A percentile compares a stretch with the other conserved stretches of the same genome.
Conservation (phyloP, 2,888 invertebrate species). For the Rhingia campestris region DNA sequence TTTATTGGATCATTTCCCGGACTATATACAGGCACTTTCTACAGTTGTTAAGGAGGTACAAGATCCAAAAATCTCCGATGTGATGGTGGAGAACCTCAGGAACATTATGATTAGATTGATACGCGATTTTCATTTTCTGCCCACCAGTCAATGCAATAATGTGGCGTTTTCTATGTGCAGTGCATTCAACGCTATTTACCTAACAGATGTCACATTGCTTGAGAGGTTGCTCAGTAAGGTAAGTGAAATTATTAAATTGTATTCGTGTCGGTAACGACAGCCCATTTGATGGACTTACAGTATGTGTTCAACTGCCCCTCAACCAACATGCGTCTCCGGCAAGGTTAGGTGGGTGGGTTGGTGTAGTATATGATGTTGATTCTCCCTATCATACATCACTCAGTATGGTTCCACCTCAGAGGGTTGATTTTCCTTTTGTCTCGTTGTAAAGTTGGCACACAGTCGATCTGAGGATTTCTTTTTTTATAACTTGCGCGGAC, state of each 20-base stretch:
- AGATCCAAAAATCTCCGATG: slow-evolving; percentile 81
- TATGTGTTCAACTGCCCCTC: too few species aligned
- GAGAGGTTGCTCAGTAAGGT: slow-evolving; percentile 82
- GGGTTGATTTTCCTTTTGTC: too few species aligned
- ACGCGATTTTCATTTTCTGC: slow-evolving; percentile 83
- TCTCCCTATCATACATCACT: too few species aligned
- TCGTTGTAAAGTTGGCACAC: too few species aligned
- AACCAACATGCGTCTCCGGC: too few species aligned
- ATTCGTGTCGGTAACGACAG: neutral
- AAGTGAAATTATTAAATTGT: neutral
- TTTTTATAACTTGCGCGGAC: too few species aligned
- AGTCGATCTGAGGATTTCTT: too few species aligned
- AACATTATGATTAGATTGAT: slow-evolving; percentile 83
- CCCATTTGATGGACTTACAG: neutral
- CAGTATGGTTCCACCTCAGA: too few species aligned
- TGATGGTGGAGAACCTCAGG: slow-evolving; percentile 81
- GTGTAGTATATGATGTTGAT: too few species aligned
- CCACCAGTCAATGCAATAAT: slow-evolving; percentile 79
- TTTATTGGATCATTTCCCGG: slow-evolving; percentile 82
- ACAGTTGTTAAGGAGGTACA: slow-evolving; percentile 82
- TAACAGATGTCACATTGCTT: slow-evolving; percentile 80
- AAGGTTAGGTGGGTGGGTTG: too few species aligned
- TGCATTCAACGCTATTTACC: slow-evolving; percentile 82
- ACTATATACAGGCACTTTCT: slow-evolving; percentile 84
- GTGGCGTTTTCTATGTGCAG: slow-evolving; percentile 82